Percentiles rank a stretch among this genome's conserved stretches.
Evolutionary conservation across 2,797 vertebrate genomes (phyloP).

Genomic region (Erpetoichthys calabaricus): DNA sequence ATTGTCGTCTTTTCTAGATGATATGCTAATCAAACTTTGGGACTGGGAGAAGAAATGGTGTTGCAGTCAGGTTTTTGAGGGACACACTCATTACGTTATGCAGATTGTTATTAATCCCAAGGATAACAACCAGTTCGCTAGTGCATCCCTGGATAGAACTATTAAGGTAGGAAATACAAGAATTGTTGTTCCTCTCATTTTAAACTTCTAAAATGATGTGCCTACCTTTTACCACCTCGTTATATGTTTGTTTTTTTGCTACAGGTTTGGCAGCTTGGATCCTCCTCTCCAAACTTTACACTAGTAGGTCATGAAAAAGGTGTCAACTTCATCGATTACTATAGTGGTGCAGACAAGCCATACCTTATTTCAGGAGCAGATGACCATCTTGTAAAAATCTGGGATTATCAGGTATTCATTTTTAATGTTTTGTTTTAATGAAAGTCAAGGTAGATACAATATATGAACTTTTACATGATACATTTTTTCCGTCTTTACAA

Average conservation of each 20-base stretch:
- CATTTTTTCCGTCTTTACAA: conserved; percentile 11
- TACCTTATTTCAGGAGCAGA: conserved; percentile 65
- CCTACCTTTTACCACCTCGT: too few relatives aligned
- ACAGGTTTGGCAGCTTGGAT: conserved; percentile 65
- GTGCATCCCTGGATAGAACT: conserved; percentile 59
- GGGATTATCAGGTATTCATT: conserved; percentile 71
- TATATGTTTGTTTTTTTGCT: too few relatives aligned
- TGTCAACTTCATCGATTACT: conserved; percentile 65
- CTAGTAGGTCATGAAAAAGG: conserved; percentile 64
- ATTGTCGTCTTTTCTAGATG: conserved; percentile 40
- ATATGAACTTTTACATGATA: background rate
- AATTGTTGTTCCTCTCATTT: too few relatives aligned
- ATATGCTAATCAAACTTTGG: conserved; percentile 69
- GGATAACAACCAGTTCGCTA: conserved; percentile 67
- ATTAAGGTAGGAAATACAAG: conserved; percentile 71
- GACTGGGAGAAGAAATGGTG: conserved; percentile 71
- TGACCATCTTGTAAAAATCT: conserved; percentile 63
- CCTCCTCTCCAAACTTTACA: conserved; percentile 63
- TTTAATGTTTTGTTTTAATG: too few relatives aligned
- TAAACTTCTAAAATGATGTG: too few relatives aligned
- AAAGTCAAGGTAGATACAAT: background rate
- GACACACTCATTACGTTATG: conserved; percentile 66
- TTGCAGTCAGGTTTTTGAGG: conserved; percentile 65
- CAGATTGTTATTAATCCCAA: conserved; percentile 69
- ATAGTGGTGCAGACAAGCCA: conserved; percentile 62